These are phyloP conservation scores for Rachycentron canadum DNA, from an alignment of 2,797 vertebrate species.

Conservation along the genomic window DNA sequence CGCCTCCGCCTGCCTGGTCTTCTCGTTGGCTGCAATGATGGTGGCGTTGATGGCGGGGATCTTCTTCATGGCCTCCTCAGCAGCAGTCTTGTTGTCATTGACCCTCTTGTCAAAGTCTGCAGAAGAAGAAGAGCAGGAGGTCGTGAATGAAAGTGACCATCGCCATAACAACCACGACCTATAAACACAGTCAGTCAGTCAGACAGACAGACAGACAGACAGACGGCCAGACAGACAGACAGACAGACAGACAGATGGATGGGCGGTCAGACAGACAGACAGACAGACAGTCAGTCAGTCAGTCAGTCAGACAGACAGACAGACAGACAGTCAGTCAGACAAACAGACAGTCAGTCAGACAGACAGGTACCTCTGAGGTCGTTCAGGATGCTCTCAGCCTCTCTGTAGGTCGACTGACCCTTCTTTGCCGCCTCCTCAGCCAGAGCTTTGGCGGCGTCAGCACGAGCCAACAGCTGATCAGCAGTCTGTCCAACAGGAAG, in stretches of 20 bases:
- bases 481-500: constrained; percentile 87
- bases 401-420: constrained; percentile 90
- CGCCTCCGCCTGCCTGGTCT: constrained; percentile 90
- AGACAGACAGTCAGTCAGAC: background rate
- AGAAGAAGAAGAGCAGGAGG: background rate
- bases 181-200: no score
- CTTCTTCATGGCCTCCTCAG: constrained; percentile 92
- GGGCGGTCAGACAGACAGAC: background rate
- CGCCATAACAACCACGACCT: no score
- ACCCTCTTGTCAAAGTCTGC: constrained; percentile 95
- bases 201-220: background rate
- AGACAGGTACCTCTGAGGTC: constrained; percentile 93
- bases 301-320: background rate
- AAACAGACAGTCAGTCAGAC: no score
- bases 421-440: constrained; percentile 95
- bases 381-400: constrained; percentile 92
- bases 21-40: constrained; percentile 91
- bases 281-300: no score
- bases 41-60: constrained; percentile 93
- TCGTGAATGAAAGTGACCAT: background rate
- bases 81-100: constrained; percentile 97
- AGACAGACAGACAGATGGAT: background rate
- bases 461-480: constrained; percentile 95
- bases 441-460: constrained; percentile 94
- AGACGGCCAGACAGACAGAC: background rate